Percentiles rank a stretch among this genome's conserved stretches.
Conservation (phyloP, 2,113 vertebrate genomes). For the Phaetusa simplex region DNA sequence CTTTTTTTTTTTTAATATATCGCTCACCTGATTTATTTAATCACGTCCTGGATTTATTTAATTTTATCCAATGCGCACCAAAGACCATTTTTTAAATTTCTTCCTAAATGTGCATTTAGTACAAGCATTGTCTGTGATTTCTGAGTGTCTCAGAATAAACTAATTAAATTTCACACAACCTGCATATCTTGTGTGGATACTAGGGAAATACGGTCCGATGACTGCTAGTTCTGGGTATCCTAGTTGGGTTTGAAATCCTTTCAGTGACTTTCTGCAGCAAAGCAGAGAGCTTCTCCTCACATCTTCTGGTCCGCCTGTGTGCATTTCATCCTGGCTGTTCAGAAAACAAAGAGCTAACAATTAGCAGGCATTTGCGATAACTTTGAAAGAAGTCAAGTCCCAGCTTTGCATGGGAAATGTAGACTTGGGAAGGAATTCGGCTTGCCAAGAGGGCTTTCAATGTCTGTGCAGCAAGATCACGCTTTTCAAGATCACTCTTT, state of each 20-base stretch:
- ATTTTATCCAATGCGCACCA: neutral
- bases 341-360: neutral
- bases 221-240: neutral
- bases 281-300: neutral
- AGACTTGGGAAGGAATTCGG: neutral
- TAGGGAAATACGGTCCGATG: accelerated
- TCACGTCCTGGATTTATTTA: neutral
- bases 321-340: neutral
- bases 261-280: neutral
- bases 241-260: neutral
- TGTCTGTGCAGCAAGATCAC: neutral
- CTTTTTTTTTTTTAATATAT: neutral
- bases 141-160: neutral
- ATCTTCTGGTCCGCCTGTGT: neutral
- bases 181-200: neutral
- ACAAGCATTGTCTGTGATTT: neutral
- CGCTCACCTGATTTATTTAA: neutral
- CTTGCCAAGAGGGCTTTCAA: neutral
- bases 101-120: neutral
- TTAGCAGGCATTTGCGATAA: neutral
- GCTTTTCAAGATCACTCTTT: neutral
- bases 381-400: neutral
- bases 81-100: neutral
- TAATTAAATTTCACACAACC: neutral
- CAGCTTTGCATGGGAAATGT: neutral